Percentiles rank a stretch among this genome's conserved stretches.
Evolutionary conservation across 2,797 vertebrate species (phyloP).

Genomic region (Pteropus rufus): DNA sequence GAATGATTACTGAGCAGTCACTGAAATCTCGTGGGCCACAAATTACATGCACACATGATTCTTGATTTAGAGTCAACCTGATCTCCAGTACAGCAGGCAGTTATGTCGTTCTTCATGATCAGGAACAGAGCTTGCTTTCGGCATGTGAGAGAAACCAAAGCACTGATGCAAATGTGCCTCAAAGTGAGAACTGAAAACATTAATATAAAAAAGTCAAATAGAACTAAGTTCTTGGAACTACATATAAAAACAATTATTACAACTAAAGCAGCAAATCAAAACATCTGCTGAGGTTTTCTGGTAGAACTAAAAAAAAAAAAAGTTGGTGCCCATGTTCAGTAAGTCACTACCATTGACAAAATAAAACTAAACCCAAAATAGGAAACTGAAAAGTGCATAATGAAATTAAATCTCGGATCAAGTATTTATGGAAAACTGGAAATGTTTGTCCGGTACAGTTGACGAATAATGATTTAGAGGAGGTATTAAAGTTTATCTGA

Average conservation of each 20-base stretch:
- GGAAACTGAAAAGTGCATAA: constrained; percentile 87
- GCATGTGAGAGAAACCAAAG: constrained; percentile 61
- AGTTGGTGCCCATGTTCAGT: constrained; percentile 82
- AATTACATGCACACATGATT: neutral
- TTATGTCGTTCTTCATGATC: constrained; percentile 51
- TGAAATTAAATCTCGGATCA: constrained; percentile 87
- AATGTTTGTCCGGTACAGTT: constrained; percentile 81
- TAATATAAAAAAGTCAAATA: constrained; percentile 82
- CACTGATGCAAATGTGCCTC: constrained; percentile 84
- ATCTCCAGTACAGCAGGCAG: neutral
- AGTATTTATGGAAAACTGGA: constrained; percentile 86
- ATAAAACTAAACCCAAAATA: constrained; percentile 84
- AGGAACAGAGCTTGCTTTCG: constrained; percentile 59
- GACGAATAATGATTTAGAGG: constrained; percentile 76
- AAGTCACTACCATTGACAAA: constrained; percentile 84
- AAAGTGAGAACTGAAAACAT: constrained; percentile 80
- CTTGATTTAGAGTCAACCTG: constrained; percentile 24
- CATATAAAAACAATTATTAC: constrained; percentile 84
- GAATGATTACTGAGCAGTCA: constrained; percentile 65
- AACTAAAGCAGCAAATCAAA: constrained; percentile 88
- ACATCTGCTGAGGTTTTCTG: constrained; percentile 87
- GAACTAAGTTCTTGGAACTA: constrained; percentile 83
- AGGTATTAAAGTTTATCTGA: constrained; percentile 87
- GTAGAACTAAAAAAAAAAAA: constrained; percentile 82
- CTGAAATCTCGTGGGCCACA: constrained; percentile 42